Base-by-base conservation (phyloP, 2,113 vertebrate species). In the Parotia lawesii region DNA sequence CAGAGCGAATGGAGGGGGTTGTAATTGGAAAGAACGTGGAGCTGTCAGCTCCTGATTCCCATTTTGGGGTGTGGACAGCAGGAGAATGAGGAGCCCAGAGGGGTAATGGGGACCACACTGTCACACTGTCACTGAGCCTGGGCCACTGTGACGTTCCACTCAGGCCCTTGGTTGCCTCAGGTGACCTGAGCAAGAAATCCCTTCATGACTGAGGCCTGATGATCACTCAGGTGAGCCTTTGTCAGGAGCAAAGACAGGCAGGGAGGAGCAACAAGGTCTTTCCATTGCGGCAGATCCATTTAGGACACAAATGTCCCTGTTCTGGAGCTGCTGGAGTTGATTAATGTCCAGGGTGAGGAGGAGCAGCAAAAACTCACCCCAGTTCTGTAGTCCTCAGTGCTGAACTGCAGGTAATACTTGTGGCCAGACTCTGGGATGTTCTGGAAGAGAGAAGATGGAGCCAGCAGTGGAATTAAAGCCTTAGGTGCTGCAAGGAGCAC, bases 381-480 rank as follows among this genome's bases (percentile, higher is more conserved):
- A 2, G 24, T 91, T 28, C 73, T 83, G 78, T 92, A 95, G 74
- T 54, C 75, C 24, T 97, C 86, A 1, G 97, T 96, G 47, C 94
- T 97, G 87, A 98, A 98, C 25, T 93, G 94, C 92, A 98, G 33
- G 74, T 97, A 96, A 6, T 97, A 97, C 87, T 97, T 96, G 61
- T 73, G 76, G 18, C 96, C 97, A 5, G 87, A 54, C 50, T 83
- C 90, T 16, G 93, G 91, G 54, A 95, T 95, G 37, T 28, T 20
- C 98, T 98, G 96, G 7, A 97, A 97, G 29, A 97, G 16, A 97
- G 24, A 25, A 80, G 44, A 19, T 25, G 53, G 21, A 66, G 53
- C 28, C 27, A 11, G 40, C 48, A 57, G 58, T 6, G 24, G 21
- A 9, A 24, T 70, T 10, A 5, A 4, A 66, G 33, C 38, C 8